phyloP scores from a whole-genome alignment of 2,113 vertebrate species.

The Gopherus flavomarginatus region DNA sequence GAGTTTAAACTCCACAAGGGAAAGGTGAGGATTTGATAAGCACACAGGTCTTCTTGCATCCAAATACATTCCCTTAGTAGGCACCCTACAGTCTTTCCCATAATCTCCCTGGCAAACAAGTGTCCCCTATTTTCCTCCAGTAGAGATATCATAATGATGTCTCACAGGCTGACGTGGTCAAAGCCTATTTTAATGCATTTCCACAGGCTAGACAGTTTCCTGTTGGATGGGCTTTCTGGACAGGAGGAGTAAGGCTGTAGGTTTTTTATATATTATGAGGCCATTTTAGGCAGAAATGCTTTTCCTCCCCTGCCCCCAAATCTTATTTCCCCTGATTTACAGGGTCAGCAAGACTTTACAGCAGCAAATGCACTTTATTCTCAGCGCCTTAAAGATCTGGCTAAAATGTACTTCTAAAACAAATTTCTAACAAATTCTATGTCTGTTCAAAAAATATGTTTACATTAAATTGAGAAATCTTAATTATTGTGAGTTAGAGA shows the following conservation, averaged over 20 bases:
- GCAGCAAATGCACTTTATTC: background rate
- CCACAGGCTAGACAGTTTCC: slow-evolving; percentile 42
- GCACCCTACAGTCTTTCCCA: background rate
- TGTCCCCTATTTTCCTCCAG: background rate
- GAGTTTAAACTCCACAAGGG: background rate
- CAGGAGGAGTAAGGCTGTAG: background rate
- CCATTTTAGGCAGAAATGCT: slow-evolving; percentile 46
- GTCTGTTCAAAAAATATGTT: background rate
- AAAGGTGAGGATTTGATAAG: background rate
- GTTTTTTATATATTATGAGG: slow-evolving; percentile 36
- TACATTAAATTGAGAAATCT: background rate
- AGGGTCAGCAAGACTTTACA: background rate
- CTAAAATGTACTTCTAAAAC: background rate
- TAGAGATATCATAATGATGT: background rate
- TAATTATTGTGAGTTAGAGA: background rate
- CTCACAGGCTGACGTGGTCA: background rate
- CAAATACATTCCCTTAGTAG: background rate
- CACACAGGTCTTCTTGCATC: background rate
- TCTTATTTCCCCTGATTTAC: background rate
- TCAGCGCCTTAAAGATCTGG: background rate
- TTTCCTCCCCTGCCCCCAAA: slow-evolving; percentile 27
- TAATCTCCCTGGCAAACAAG: background rate
- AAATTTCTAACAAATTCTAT: background rate
- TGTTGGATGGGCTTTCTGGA: slow-evolving; percentile 28
- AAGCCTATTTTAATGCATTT: background rate